These are phyloP conservation scores for Esperia sulphurella DNA, from an alignment of 2,888 invertebrate genomes.

Conservation along the genomic window DNA sequence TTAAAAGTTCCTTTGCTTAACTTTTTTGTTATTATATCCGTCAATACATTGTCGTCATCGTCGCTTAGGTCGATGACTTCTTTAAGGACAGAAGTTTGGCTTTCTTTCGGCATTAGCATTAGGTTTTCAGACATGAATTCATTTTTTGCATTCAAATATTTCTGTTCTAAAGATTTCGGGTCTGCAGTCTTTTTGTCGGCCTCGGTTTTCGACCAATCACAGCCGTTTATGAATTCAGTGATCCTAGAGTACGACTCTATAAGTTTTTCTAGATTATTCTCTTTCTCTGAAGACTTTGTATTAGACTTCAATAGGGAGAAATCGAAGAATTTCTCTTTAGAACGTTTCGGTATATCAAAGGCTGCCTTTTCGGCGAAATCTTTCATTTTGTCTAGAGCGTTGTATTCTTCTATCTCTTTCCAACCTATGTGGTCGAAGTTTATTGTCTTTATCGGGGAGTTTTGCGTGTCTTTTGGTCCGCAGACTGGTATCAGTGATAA, in stretches of 20 bases:
- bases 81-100: conserved; percentile 48
- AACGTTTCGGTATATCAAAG: conserved; percentile 61
- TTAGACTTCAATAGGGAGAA: conserved; percentile 46
- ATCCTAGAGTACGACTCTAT: conserved; percentile 71
- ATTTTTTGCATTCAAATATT: conserved; percentile 71
- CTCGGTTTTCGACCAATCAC: conserved; percentile 65
- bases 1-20: conserved; percentile 57
- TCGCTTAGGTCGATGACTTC: conserved; percentile 67
- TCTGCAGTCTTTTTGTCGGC: conserved; percentile 52
- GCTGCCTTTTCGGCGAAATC: conserved; percentile 73
- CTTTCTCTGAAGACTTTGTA: conserved; percentile 45
- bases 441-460: conserved; percentile 54
- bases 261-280: conserved; percentile 61
- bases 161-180: conserved; percentile 58
- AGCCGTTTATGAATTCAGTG: conserved; percentile 70
- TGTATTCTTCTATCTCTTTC: conserved; percentile 62
- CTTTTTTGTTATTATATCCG: conserved; percentile 57
- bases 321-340: conserved; percentile 52
- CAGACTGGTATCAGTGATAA: conserved; percentile 68
- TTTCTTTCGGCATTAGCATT: conserved; percentile 64
- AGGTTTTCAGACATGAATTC: conserved; percentile 71
- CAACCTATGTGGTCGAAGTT: conserved; percentile 57
- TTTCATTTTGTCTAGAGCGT: conserved; percentile 74
- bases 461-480: conserved; percentile 49
- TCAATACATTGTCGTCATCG: conserved; percentile 51